These are phyloP conservation scores for Chrysaora quinquecirrha DNA, from an alignment of 30 jellyfish, hydroid and myxozoan species.

Conservation along the genomic window DNA sequence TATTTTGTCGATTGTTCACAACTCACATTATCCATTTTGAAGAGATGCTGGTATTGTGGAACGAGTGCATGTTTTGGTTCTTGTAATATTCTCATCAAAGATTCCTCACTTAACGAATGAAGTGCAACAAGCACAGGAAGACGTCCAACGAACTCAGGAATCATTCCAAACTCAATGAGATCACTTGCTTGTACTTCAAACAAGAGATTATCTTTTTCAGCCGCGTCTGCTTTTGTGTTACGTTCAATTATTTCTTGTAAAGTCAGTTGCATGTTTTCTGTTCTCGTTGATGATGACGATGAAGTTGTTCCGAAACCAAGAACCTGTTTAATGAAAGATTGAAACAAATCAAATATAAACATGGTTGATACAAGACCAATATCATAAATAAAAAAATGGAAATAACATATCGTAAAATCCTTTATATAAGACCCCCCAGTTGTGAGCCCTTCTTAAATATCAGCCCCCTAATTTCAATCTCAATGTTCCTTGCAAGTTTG, in stretches of 20 bases:
- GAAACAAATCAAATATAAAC: too few relatives aligned
- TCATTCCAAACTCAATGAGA: constrained; percentile 96
- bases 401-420: too few relatives aligned
- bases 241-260: constrained; percentile 62
- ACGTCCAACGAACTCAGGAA: constrained; percentile 98
- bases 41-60: constrained; percentile 90
- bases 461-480: too few relatives aligned
- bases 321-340: too few relatives aligned
- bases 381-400: too few relatives aligned
- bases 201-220: constrained; percentile 77
- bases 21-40: constrained; percentile 91
- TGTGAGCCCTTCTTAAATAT: too few relatives aligned
- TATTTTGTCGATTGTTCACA: too few relatives aligned
- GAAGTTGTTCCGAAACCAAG: constrained; percentile 92
- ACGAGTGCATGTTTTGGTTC: constrained; percentile 97
- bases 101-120: constrained; percentile 83
- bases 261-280: constrained; percentile 39
- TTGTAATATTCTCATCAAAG: constrained; percentile 81
- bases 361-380: too few relatives aligned
- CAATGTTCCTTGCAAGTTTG: too few relatives aligned
- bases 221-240: constrained; percentile 80
- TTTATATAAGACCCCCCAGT: too few relatives aligned
- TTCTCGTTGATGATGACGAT: constrained; percentile 22
- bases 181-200: constrained; percentile 88
- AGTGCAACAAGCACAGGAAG: constrained; percentile 93